A percentile compares a stretch with the other conserved stretches of the same genome.
Conservation (phyloP, 2,113 vertebrate species). For the Dromiciops gliroides region DNA sequence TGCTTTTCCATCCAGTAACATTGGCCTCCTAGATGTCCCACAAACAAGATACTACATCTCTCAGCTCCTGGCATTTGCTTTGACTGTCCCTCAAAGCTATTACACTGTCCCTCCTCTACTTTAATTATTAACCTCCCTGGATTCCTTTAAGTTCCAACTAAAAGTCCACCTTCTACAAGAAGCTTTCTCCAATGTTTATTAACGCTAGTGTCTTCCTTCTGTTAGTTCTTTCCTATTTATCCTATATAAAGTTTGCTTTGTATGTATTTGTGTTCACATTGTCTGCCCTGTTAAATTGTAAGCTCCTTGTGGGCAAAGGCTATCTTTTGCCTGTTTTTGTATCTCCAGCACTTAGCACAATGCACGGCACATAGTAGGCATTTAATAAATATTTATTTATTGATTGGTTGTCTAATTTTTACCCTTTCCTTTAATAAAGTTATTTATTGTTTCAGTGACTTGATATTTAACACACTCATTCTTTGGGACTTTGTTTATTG, state of each 20-base stretch:
- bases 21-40: too few relatives aligned
- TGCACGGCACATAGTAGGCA: not conserved
- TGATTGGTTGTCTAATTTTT: not conserved
- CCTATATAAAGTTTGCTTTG: not conserved
- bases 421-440: not conserved
- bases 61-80: too few relatives aligned
- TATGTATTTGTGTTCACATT: too few relatives aligned
- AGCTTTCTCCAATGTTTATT: not conserved
- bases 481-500: not conserved
- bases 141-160: not conserved
- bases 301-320: not conserved
- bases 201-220: not conserved
- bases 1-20: too few relatives aligned
- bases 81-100: too few relatives aligned
- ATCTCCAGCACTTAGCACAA: not conserved
- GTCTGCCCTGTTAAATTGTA: not conserved
- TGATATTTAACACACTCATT: not conserved
- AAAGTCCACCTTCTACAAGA: not conserved
- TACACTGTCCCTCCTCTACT: too few relatives aligned
- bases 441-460: not conserved
- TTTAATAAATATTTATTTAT: not conserved
- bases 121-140: too few relatives aligned
- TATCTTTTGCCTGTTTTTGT: not conserved
- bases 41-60: too few relatives aligned
- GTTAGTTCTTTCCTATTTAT: not conserved